Evolutionary conservation across 2,888 invertebrate species (phyloP).

Genomic region (Pandemis corylana): DNA sequence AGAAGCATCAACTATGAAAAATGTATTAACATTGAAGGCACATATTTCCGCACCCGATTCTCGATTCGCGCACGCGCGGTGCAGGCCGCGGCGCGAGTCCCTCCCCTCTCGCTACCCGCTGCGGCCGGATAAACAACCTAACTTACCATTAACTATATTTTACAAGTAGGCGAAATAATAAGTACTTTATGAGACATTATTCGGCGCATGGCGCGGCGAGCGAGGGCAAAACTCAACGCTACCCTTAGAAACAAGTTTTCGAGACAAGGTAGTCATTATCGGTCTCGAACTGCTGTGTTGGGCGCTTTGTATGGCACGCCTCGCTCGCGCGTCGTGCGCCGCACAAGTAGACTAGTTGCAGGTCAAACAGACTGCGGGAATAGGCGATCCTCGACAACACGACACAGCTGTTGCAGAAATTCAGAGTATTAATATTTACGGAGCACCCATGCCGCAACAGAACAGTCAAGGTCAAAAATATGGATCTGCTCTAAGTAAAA

Average conservation of each 20-base stretch:
- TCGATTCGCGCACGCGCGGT: slow-evolving; percentile 65
- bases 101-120: not conserved
- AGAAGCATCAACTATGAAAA: slow-evolving; percentile 84
- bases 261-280: too few relatives aligned
- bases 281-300: not conserved
- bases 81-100: slow-evolving; percentile 19
- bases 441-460: not conserved
- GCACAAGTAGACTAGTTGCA: slow-evolving; percentile 16
- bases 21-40: slow-evolving; percentile 84
- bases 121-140: slow-evolving; percentile 22
- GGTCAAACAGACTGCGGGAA: slow-evolving; percentile 17
- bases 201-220: not conserved
- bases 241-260: too few relatives aligned
- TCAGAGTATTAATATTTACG: not conserved
- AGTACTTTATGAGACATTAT: slow-evolving; percentile 25
- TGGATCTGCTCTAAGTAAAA: too few relatives aligned
- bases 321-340: not conserved
- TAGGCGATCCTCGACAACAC: not conserved
- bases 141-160: slow-evolving; percentile 37
- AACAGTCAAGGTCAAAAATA: not conserved
- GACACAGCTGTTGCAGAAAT: not conserved
- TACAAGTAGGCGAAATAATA: slow-evolving; percentile 40
- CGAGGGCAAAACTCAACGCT: not conserved
- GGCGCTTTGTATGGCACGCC: not conserved
- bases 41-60: slow-evolving; percentile 84